These are phyloP conservation scores for Leucoraja ocellata DNA, from an alignment of 2,797 vertebrate genomes.

Conservation along the genomic window DNA sequence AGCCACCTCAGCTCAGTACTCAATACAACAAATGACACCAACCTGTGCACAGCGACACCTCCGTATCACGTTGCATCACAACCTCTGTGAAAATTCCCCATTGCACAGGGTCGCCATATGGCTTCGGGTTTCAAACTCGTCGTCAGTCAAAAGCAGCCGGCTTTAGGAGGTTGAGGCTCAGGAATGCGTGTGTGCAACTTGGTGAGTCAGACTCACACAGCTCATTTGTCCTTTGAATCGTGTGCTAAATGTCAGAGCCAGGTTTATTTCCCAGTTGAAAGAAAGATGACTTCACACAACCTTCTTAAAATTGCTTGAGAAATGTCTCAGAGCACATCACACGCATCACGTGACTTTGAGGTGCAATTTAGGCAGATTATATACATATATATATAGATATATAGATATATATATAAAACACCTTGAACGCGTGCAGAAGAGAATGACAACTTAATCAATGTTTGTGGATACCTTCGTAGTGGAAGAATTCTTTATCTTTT, in stretches of 20 bases:
- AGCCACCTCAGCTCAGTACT: neutral
- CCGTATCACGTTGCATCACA: neutral
- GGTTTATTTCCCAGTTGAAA: neutral
- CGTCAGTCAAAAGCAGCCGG: neutral
- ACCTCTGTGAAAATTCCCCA: conserved; percentile 1
- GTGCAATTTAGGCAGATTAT: neutral
- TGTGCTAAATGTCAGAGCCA: neutral
- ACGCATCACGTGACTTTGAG: neutral
- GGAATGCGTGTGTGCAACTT: neutral
- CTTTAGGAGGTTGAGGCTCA: neutral
- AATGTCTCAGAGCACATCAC: neutral
- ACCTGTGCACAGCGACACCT: neutral
- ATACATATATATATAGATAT: too few relatives aligned
- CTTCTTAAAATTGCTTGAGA: neutral
- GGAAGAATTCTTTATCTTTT: too few relatives aligned
- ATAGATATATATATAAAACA: neutral
- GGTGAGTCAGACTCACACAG: neutral
- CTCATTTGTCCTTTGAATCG: neutral
- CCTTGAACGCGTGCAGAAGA: too few relatives aligned
- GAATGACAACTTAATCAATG: neutral
- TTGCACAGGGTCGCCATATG: neutral
- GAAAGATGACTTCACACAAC: neutral
- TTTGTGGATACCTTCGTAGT: neutral
- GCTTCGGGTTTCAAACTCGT: neutral
- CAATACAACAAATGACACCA: neutral